A percentile compares a stretch with the other conserved stretches of the same genome.
Conservation (phyloP, 2,113 vertebrate species). For the Aldabrachelys gigantea region DNA sequence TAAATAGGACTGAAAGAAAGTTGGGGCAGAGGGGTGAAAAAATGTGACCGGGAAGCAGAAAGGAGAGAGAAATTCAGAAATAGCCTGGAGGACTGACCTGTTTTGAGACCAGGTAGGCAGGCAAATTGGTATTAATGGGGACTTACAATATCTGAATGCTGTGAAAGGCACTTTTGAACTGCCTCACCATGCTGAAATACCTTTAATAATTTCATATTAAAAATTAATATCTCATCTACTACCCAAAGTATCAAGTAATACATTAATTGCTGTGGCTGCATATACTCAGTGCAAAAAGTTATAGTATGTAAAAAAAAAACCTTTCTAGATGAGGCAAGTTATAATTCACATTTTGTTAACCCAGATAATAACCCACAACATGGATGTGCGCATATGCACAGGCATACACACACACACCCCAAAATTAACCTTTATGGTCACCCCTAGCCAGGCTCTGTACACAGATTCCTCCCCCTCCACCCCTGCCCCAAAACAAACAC, state of each 20-base stretch:
- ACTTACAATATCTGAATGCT: neutral
- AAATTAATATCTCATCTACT: neutral
- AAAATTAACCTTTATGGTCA: neutral
- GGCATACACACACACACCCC: neutral
- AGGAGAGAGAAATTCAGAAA: neutral
- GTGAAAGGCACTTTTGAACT: accelerated
- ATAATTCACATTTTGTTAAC: neutral
- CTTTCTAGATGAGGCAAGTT: neutral
- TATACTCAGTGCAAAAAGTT: neutral
- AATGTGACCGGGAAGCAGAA: accelerated
- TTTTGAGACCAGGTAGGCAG: neutral
- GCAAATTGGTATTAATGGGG: neutral
- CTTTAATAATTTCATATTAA: neutral
- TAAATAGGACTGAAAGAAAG: neutral
- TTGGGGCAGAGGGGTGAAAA: neutral
- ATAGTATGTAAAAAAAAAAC: neutral
- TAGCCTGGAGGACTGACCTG: neutral
- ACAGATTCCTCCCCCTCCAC: neutral
- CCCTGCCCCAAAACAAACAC: neutral
- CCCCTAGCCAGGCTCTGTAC: neutral
- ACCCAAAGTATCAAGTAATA: neutral
- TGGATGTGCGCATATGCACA: neutral
- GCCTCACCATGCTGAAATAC: accelerated
- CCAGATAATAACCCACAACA: neutral
- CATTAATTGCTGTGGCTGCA: neutral